Evolutionary conservation across 2,113 vertebrate species (phyloP).

Genomic region (Pao palembangensis): DNA sequence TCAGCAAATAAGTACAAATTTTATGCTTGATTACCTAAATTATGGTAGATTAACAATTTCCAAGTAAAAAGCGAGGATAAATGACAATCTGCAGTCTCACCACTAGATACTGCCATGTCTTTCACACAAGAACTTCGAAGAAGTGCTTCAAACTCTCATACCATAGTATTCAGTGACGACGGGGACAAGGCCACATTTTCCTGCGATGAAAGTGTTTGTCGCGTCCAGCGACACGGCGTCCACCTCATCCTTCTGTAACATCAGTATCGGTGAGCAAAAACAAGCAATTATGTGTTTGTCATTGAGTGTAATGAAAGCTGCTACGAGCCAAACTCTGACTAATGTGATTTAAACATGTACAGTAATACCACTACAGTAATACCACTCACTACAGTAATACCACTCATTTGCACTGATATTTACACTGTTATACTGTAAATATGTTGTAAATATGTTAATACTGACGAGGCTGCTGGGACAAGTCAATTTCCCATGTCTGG

Average conservation of each 20-base stretch:
- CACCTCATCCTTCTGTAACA: slow-evolving; percentile 81
- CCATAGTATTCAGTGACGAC: slow-evolving; percentile 87
- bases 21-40: too few species aligned
- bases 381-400: too few species aligned
- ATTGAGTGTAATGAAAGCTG: not conserved
- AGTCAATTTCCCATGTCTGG: too few species aligned
- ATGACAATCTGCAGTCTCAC: too few species aligned
- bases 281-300: not conserved
- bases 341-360: too few species aligned
- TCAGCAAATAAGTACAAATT: slow-evolving; percentile 1
- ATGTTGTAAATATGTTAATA: too few species aligned
- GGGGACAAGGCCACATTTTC: slow-evolving; percentile 83
- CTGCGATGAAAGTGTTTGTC: slow-evolving; percentile 83
- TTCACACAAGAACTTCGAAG: too few species aligned
- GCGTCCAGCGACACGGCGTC: slow-evolving; percentile 86
- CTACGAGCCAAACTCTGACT: not conserved
- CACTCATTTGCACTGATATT: too few species aligned
- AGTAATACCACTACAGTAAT: too few species aligned
- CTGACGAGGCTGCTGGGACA: too few species aligned
- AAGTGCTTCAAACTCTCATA: slow-evolving; percentile 43
- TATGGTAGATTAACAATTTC: too few species aligned
- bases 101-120: not conserved
- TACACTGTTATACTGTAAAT: too few species aligned
- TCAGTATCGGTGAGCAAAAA: not conserved
- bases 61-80: not conserved